phyloP scores from a whole-genome alignment of 2,888 invertebrate species.

The Agrenia bidenticulata region DNA sequence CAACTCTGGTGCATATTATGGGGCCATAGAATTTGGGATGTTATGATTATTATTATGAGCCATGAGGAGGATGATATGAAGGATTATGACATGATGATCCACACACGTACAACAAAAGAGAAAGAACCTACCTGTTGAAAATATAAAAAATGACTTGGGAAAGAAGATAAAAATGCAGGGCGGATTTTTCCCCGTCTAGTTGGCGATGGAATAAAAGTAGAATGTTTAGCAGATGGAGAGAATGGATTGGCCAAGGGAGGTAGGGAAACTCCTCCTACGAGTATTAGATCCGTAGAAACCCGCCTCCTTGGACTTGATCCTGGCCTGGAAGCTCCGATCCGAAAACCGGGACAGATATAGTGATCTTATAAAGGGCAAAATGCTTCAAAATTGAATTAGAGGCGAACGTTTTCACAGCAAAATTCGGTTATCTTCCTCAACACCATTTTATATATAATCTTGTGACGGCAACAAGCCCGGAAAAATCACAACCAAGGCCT shows the following conservation, averaged over 20 bases:
- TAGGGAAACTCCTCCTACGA: constrained; percentile 36
- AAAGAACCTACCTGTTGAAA: constrained; percentile 47
- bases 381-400: constrained; percentile 54
- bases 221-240: neutral
- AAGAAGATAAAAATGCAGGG: constrained; percentile 15
- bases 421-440: constrained; percentile 52
- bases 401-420: constrained; percentile 54
- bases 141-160: constrained; percentile 38
- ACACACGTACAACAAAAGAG: neutral
- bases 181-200: too few species aligned
- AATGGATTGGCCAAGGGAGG: constrained; percentile 24
- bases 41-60: constrained; percentile 22
- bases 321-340: constrained; percentile 7
- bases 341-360: constrained; percentile 48
- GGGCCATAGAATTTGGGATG: constrained; percentile 17
- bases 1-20: neutral
- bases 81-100: constrained; percentile 21
- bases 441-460: constrained; percentile 48
- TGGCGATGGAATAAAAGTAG: neutral
- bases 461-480: constrained; percentile 35
- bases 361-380: constrained; percentile 54
- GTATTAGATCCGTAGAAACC: neutral
- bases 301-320: constrained; percentile 22
- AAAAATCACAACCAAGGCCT: constrained; percentile 52
- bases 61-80: constrained; percentile 10